Base-by-base conservation (phyloP, 2,888 invertebrate species). In the Morpho helenor region DNA sequence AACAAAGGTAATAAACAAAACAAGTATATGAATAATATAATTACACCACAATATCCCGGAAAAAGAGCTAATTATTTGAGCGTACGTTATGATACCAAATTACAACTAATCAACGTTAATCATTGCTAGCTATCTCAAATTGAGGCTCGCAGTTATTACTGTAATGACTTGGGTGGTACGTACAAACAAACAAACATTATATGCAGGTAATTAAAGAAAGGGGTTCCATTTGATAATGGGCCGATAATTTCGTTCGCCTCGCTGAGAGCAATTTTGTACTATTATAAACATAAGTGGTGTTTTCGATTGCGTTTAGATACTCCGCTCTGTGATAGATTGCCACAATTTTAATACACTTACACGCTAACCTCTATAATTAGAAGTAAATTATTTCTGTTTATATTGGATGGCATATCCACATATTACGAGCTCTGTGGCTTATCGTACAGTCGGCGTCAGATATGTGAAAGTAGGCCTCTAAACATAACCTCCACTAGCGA, bases 131-230 rank as follows among this genome's bases (percentile, higher is more conserved):
- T 76, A 76, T 78, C 80, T 75, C 72, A 80, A 82, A 84, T 81
- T 76, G 80, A 76, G 74, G 80, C 76, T 75, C 71, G 73, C 75
- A 66, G 77, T 80, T 79, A 87, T 87, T 86, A 86, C 72, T 71
- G 75, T 87, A 89, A 87, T 84, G 77, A 80, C 77, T 75, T 69
- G 74, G 76, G 75, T 79, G 79, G 78, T 76, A 75, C 78, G 73
- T 73, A 81, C 80, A 86, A 87, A 84, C 83, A 84, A 84, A 88
- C 87, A 86, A 84, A 86, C 78, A 84, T 85, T 82, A 84, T 80
- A 70, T 77, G 70, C 74, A 77, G 80, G 82, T 87, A 89, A 89
- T 89, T 88, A 89, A 88, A 85, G 87, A 85, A 89, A 88, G 84
- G 87, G 87, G 84, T 87, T 80, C 79, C 73, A 80, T 80, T 82